These are phyloP conservation scores for Drosophila chauvacae DNA, from an alignment of 1,140 invertebrate species.

Conservation along the genomic window DNA sequence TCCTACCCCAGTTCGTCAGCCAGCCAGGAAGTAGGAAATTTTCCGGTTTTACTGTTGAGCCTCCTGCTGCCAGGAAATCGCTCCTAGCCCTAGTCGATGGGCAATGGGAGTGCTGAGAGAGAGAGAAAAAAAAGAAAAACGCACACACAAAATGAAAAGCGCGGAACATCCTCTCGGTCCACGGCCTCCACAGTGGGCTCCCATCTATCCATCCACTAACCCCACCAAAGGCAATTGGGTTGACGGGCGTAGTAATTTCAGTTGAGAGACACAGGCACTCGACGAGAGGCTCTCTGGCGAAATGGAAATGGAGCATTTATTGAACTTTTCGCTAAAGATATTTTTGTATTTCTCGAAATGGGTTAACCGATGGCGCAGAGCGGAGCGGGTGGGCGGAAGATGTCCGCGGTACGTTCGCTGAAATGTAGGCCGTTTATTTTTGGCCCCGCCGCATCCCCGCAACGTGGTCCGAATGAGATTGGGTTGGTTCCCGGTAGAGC, in stretches of 20 bases:
- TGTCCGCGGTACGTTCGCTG: constrained; percentile 2
- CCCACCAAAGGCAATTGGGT: constrained; percentile 61
- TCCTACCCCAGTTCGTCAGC: constrained; percentile 47
- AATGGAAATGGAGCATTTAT: constrained; percentile 78
- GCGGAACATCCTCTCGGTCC: constrained; percentile 17
- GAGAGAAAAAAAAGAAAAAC: not conserved
- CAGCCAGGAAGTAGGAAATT: constrained; percentile 74
- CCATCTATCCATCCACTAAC: constrained; percentile 17
- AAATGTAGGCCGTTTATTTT: constrained; percentile 74
- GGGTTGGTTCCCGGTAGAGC: constrained; percentile 14
- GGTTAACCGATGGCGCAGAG: constrained; percentile 39
- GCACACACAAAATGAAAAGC: constrained; percentile 59
- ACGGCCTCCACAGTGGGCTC: constrained; percentile 1
- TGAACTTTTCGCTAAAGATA: constrained; percentile 79
- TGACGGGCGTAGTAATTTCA: constrained; percentile 68
- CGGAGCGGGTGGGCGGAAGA: constrained; percentile 6
- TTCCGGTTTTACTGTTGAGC: constrained; percentile 75
- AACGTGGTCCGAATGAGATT: constrained; percentile 21
- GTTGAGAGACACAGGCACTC: constrained; percentile 12
- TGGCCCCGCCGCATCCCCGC: constrained; percentile 18
- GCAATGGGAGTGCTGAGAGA: not conserved
- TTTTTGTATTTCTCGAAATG: constrained; percentile 67
- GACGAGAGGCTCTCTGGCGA: constrained; percentile 42
- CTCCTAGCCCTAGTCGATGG: constrained; percentile 27
- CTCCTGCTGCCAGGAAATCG: constrained; percentile 75